These are phyloP conservation scores for Drosophila neutralis DNA, from an alignment of 2,888 invertebrate species.

Conservation along the genomic window DNA sequence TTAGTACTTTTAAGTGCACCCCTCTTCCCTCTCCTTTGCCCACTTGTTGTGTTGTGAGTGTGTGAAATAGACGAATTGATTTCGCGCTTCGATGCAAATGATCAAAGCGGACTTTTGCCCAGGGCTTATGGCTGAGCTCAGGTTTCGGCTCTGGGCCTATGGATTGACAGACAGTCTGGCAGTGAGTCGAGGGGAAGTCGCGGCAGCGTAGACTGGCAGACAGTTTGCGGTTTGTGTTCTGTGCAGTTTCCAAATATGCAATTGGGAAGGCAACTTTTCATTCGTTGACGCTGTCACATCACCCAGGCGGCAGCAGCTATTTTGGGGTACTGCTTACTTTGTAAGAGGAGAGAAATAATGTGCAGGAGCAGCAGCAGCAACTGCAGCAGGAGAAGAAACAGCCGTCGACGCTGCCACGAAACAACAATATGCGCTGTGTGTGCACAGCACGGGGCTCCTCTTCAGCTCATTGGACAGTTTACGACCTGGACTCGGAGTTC, in stretches of 20 bases:
- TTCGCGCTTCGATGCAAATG: slow-evolving; percentile 76
- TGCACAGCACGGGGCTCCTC: slow-evolving; percentile 45
- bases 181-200: not conserved
- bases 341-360: slow-evolving; percentile 16
- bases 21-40: not conserved
- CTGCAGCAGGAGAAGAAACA: not conserved
- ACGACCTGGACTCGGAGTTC: slow-evolving; percentile 47
- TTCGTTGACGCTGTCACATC: slow-evolving; percentile 26
- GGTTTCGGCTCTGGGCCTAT: slow-evolving; percentile 44
- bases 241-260: slow-evolving; percentile 51
- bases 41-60: slow-evolving; percentile 28
- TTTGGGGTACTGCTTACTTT: slow-evolving; percentile 44
- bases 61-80: slow-evolving; percentile 76
- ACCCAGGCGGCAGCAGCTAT: slow-evolving; percentile 36
- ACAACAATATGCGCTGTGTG: slow-evolving; percentile 26
- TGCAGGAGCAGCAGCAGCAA: slow-evolving; percentile 16
- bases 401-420: not conserved
- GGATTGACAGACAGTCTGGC: slow-evolving; percentile 45
- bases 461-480: slow-evolving; percentile 48
- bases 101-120: slow-evolving; percentile 67
- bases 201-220: slow-evolving; percentile 10
- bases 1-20: slow-evolving; percentile 33
- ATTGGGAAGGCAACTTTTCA: slow-evolving; percentile 28
- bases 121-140: slow-evolving; percentile 44
- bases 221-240: slow-evolving; percentile 54